Evolutionary conservation across 2,113 vertebrate genomes (phyloP), one percentile per base, ranked within the genome.

Genomic region (Saguinus imperator): DNA sequence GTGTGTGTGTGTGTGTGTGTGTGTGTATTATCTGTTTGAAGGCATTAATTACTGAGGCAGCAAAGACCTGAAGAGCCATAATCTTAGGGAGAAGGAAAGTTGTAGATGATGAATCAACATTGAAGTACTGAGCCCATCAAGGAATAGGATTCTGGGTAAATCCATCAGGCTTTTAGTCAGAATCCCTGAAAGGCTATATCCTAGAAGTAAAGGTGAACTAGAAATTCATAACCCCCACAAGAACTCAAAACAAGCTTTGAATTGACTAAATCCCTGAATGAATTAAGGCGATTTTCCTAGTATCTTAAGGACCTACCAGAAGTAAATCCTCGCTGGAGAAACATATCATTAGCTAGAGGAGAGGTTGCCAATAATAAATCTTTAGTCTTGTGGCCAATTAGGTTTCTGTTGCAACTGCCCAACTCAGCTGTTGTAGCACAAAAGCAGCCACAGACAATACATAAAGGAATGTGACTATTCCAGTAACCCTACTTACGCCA

Each of bases 271-370:
- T 48, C n/a, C 23, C 64, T 91, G 55, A 81, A 75, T 29, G 35
- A 72, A 68, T 91, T 45, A 77, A 94, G 48, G 48, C 58, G 27
- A 89, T 94, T 48, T 90, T 96, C 66, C 55, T 84, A n/a, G 52
- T 48, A 76, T 16, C 29, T 11, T 48, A 73, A 40, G 32, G 25
- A 32, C 23, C 93, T 73, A 92, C 32, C 52, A 89, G 27, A 55
- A 92, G 27, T 58, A 81, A 86, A 80, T 25, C 23, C 18, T 90
- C 29, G 75, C 32, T 66, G 7, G 72, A 80, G 61, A 89, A 85
- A 80, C 45, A 66, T 35, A 72, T 12, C 21, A 58, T 76, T 43
- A 70, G 80, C 35, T 68, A 52, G n/a, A 83, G 55, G 25, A 75
- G n/a, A 37, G 21, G 9, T n/a, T 82, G 50, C 29, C 50, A 84